Conservation (phyloP, 2,888 invertebrate species). For the Pterobdella sp. region DNA sequence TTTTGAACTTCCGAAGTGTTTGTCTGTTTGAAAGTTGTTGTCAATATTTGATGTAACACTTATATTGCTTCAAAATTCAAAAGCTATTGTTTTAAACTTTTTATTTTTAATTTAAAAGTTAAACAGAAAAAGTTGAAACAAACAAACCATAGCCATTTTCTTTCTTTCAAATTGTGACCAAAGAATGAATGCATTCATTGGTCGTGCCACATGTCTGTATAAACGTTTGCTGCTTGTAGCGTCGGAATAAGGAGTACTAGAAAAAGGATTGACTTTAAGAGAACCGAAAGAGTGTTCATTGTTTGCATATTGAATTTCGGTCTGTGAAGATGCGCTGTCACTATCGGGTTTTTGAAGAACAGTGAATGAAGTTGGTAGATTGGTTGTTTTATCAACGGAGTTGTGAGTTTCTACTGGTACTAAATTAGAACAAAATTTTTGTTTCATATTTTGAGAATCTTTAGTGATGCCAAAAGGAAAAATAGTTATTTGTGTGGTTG, state of each 20-base stretch:
- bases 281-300: slow-evolving; percentile 64
- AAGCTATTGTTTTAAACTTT: background rate
- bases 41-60: background rate
- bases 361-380: too few relatives aligned
- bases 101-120: background rate
- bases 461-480: background rate
- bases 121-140: too few relatives aligned
- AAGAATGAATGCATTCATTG: slow-evolving; percentile 99
- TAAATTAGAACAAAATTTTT: background rate
- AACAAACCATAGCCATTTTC: slow-evolving; percentile 83
- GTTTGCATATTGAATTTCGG: background rate
- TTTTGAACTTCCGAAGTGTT: slow-evolving; percentile 79
- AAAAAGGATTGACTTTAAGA: slow-evolving; percentile 78
- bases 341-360: too few relatives aligned
- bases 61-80: background rate
- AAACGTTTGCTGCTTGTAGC: slow-evolving; percentile 85
- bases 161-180: slow-evolving; percentile 95
- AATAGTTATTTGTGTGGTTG: background rate
- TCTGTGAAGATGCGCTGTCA: background rate
- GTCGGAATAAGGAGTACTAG: slow-evolving; percentile 90
- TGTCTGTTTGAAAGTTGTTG: background rate
- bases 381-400: background rate
- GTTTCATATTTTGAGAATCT: background rate
- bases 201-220: slow-evolving; percentile 93
- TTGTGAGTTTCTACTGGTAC: background rate